Evolutionary conservation across 2,888 invertebrate genomes (phyloP), one percentile per base, ranked within the genome.

Genomic region (Coremacera marginata): DNA sequence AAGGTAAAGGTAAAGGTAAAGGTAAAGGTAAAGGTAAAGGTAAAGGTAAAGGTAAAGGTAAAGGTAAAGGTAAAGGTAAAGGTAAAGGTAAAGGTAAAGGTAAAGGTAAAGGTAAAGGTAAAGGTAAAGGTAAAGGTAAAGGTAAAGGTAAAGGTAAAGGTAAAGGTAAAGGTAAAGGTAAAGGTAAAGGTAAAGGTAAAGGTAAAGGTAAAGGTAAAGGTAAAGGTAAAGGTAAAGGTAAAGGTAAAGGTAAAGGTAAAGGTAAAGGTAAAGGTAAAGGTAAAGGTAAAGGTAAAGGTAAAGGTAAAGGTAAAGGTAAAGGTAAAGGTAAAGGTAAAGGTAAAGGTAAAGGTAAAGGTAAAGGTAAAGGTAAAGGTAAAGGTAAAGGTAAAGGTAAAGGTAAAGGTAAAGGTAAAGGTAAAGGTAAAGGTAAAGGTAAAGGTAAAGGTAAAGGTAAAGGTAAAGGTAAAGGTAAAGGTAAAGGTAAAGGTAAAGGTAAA

Each of bases 1-100:
- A 68, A 49, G 44, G 68, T 68, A 49, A 68, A 49, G 44, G 68
- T 68, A 49, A 68, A 49, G 44, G 68, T 68, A 49, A 68, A 49
- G 44, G 68, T 49, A 49, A 68, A 49, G 8, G 68, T 68, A 49
- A 68, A 49, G 44, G 68, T 68, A 49, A 68, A 49, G 44, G 68
- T 68, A 22, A 68, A 49, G 44, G 68, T 68, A 49, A 68, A 49
- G 44, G 68, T 68, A 49, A 68, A 49, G 44, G 68, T 68, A 49
- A 68, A 49, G 44, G 68, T 68, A 49, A 68, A 49, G n/a, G n/a
- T n/a, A n/a, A n/a, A n/a, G n/a, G n/a, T n/a, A n/a, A n/a, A n/a
- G n/a, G n/a, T n/a, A n/a, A n/a, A n/a, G n/a, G n/a, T n/a, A n/a
- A n/a, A n/a, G n/a, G n/a, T n/a, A n/a, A n/a, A n/a, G n/a, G n/a